phyloP scores from a whole-genome alignment of 1,140 invertebrate genomes.

The Wiebesia pumilae region DNA sequence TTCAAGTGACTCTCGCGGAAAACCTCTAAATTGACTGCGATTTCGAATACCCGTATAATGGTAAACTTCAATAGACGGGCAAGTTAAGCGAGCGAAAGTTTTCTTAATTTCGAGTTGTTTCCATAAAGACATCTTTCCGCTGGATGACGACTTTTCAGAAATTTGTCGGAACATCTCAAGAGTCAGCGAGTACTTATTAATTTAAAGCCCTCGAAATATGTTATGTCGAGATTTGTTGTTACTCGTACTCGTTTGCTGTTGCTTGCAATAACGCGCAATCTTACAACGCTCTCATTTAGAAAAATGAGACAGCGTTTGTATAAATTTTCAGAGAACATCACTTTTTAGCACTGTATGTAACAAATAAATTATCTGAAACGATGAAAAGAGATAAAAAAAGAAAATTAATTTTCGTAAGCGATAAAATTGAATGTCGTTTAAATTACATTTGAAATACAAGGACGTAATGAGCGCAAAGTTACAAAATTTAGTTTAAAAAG shows the following conservation, averaged over 20 bases:
- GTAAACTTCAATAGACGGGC: slow-evolving; percentile 5
- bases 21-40: slow-evolving; percentile 29
- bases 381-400: background rate
- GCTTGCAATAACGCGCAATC: background rate
- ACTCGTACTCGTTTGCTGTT: background rate
- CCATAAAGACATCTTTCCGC: no score
- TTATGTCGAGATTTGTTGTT: background rate
- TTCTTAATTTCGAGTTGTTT: slow-evolving; percentile 42
- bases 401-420: background rate
- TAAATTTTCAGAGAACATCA: background rate
- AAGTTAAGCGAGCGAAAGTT: slow-evolving; percentile 35
- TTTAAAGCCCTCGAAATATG: background rate
- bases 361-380: background rate
- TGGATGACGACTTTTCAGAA: background rate
- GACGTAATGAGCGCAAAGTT: background rate
- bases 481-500: background rate
- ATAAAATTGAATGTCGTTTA: background rate
- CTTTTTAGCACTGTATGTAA: background rate
- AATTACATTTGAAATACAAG: background rate
- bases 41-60: slow-evolving; percentile 10
- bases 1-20: background rate
- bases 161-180: background rate
- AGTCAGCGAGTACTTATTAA: background rate
- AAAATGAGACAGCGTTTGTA: background rate
- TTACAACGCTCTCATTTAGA: background rate